Conservation (phyloP, 1,140 invertebrate genomes). For the Drosophila watanabei region DNA sequence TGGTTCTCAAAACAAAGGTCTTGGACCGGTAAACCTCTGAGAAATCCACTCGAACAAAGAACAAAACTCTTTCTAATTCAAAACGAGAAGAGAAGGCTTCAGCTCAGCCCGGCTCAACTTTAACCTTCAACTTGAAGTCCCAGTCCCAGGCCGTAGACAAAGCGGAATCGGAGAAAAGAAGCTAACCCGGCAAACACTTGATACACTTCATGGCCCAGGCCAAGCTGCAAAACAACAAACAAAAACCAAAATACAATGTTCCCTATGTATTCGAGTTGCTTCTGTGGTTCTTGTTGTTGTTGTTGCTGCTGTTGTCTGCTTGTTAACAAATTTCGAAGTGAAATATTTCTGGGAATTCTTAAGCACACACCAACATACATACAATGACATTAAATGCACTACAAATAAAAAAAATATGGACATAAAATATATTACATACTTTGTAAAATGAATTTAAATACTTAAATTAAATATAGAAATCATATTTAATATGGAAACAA, state of each 20-base stretch:
- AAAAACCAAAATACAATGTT: slow-evolving; percentile 53
- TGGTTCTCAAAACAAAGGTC: slow-evolving; percentile 9
- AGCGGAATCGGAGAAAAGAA: slow-evolving; percentile 39
- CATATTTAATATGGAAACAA: neutral
- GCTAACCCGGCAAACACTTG: slow-evolving; percentile 65
- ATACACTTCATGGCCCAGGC: slow-evolving; percentile 61
- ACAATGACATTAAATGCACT: slow-evolving; percentile 31
- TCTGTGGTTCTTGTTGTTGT: slow-evolving; percentile 23
- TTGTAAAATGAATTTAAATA: neutral
- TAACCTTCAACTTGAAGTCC: slow-evolving; percentile 74
- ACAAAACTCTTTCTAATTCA: slow-evolving; percentile 44
- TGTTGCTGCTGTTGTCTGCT: slow-evolving; percentile 48
- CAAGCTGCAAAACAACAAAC: slow-evolving; percentile 49
- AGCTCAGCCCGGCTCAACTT: slow-evolving; percentile 56
- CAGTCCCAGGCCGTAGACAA: slow-evolving; percentile 20
- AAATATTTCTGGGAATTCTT: slow-evolving; percentile 78
- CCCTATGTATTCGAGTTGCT: slow-evolving; percentile 31
- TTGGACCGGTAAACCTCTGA: slow-evolving; percentile 31
- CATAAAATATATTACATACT: neutral
- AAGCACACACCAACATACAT: slow-evolving; percentile 16
- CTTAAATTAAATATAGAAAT: neutral
- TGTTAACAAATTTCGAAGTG: slow-evolving; percentile 80
- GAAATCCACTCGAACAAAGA: slow-evolving; percentile 33
- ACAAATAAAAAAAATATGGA: neutral
- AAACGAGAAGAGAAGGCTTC: slow-evolving; percentile 24